phyloP scores from a whole-genome alignment of 1,140 invertebrate species.

The Sminthurides bifidus region DNA sequence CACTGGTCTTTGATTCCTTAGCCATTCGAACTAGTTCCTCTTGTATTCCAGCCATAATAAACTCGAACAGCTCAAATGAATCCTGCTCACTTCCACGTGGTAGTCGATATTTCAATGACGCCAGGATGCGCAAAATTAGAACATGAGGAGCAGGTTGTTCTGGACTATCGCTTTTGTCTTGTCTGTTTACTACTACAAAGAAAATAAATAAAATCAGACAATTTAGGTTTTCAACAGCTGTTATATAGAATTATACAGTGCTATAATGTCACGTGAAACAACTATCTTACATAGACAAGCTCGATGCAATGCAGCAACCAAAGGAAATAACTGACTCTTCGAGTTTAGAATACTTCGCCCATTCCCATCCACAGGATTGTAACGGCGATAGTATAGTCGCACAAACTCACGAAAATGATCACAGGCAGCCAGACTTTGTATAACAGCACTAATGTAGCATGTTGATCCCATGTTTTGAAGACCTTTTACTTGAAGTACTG shows the following conservation, averaged over 20 bases:
- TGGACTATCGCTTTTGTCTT: background rate
- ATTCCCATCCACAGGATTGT: conserved; percentile 39
- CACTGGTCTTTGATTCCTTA: background rate
- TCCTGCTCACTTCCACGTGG: conserved; percentile 1
- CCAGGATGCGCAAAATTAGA: background rate
- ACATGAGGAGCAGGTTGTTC: background rate
- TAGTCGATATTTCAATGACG: conserved; percentile 5
- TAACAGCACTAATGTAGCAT: conserved; percentile 72
- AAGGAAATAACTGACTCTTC: conserved; percentile 12
- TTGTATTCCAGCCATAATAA: conserved; percentile 1
- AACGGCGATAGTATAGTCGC: conserved; percentile 34
- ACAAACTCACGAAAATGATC: conserved; percentile 70
- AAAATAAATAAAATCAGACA: background rate
- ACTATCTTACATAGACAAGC: conserved; percentile 16
- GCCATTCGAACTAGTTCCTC: background rate
- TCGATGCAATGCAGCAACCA: conserved; percentile 11
- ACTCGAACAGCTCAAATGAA: conserved; percentile 3
- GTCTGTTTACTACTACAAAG: conserved; percentile 1
- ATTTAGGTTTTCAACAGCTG: background rate
- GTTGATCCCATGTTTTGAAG: conserved; percentile 73
- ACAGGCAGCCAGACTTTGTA: conserved; percentile 71
- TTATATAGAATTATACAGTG: background rate
- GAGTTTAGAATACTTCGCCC: conserved; percentile 35
- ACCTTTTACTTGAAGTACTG: conserved; percentile 37
- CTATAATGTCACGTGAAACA: background rate